Evolutionary conservation across 2,888 invertebrate genomes (phyloP), one percentile per base, ranked within the genome.

Genomic region (Tolmerus cingulatus): DNA sequence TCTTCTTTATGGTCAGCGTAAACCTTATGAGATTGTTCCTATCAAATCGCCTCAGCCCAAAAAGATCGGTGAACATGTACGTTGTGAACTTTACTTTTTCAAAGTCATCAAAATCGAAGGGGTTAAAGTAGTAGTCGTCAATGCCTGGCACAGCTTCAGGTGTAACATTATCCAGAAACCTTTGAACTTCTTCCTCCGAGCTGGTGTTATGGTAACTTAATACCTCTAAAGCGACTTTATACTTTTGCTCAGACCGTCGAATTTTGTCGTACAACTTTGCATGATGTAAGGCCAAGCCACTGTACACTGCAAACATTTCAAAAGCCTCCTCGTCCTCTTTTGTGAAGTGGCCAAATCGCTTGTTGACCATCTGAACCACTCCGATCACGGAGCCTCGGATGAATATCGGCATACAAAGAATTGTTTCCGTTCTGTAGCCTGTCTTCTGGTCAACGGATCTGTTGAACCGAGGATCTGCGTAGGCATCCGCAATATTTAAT

Each of bases 381-480:
- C 97, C 97, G 88, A 97, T 97, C 9, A 97, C 95, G 88, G 94
- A 94, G 51, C 96, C 95, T 87, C 96, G 93, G 23, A 96, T 96
- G 92, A 96, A 96, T 74, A 97, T 96, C 0, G 97, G 97, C 97
- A 97, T 97, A 91, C 97, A 97, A 0, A 97, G 94, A 74, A 97
- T 97, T 37, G 95, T 95, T 89, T 94, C 94, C 0, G 97, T 97
- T 89, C 93, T 94, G 90, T 95, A 95, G 0, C 95, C 95, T 1
- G 95, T 95, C 2, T 94, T 92, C 90, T 95, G 95, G 90, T 96
- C 96, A 0, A 96, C 94, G 34, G 94, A 94, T 78, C 95, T 94
- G 91, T 97, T 97, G 91, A 97, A 97, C 88, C 97, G 93, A 0
- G 94, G 92, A 92, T 97, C 97, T 0, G 95, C 94, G 91, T 97